These are phyloP conservation scores for Forpus xanthops DNA, from an alignment of 2,797 vertebrate species.

Conservation along the genomic window DNA sequence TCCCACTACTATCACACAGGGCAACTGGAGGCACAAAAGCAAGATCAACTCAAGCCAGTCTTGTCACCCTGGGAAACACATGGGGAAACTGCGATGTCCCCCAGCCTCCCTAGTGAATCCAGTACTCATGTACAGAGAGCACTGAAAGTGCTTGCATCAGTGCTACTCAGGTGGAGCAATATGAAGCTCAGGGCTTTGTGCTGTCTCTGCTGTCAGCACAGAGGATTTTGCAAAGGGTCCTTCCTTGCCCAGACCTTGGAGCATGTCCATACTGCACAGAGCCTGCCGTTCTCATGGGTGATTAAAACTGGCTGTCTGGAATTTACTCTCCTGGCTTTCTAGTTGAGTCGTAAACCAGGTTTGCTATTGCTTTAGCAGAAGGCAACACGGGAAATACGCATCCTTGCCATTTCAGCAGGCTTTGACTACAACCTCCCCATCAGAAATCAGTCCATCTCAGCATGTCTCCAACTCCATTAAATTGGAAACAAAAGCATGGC, in stretches of 20 bases:
- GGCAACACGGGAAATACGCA: accelerated
- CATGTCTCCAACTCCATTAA: neutral
- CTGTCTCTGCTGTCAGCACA: neutral
- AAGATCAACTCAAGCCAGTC: neutral
- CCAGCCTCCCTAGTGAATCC: neutral
- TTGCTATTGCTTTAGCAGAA: neutral
- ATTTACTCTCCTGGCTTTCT: neutral
- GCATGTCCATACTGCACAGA: accelerated
- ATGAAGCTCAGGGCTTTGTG: accelerated
- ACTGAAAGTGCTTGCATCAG: accelerated
- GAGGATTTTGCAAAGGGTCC: neutral
- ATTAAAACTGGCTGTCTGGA: neutral
- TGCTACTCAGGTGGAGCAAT: accelerated
- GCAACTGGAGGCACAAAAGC: neutral
- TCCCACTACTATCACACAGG: accelerated
- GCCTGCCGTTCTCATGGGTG: neutral
- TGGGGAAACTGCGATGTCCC: neutral
- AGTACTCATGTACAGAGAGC: neutral
- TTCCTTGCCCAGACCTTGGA: neutral
- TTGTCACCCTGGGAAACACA: neutral
- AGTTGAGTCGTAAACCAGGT: accelerated
- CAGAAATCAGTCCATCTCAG: neutral
- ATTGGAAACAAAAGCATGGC: neutral
- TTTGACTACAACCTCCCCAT: neutral
- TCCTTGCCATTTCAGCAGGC: neutral